Base-by-base conservation (phyloP, 2,888 invertebrate species). In the Petrolisthes cinctipes region DNA sequence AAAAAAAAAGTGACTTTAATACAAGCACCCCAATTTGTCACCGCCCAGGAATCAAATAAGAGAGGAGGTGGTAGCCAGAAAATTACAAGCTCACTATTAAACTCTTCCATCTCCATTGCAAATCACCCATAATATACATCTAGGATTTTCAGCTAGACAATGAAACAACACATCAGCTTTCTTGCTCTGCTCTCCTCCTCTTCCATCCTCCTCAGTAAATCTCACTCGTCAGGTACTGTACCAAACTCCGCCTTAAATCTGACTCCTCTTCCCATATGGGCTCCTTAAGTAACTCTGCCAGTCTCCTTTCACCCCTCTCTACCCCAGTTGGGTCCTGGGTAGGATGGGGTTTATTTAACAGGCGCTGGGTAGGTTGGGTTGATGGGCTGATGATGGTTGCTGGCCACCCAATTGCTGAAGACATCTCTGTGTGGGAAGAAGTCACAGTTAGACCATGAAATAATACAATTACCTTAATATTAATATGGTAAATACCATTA, bases 321-420 rank as follows among this genome's bases (percentile, higher is more conserved):
- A 9, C 1, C 61, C 61, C 61, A 61, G 61, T 17, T 61, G 61
- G 9, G 9, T 61, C 17, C 17, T 61, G 56, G 80, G 80, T 14
- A 17, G 17, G 54, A 54, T 66, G 23, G 83, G 71, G 61, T 56
- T 87, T 90, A 90, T 90, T 90, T 90, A 51, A 90, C 90, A 76
- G 90, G 89, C 53, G 90, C 90, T 37, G 90, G 90, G 85, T 90
- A 90, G 56, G 86, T 83, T 51, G 90, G 86, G 71, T 89, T 81
- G 57, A 76, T 89, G n/a, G 78, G 85, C 85, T 90, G 90, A 37
- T 90, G 85, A 79, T 90, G 90, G 82, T 90, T 90, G 78, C 87
- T 82, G 9, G 91, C 89, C 80, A 91, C 91, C 91, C 91, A 91
- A 75, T 86, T 90, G 84, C 87, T 91, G 84, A 91, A 91, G 79